A percentile compares a stretch with the other conserved stretches of the same genome.
These are phyloP conservation scores for Corythoichthys intestinalis DNA, from an alignment of 2,113 vertebrate species.

Conservation along the genomic window DNA sequence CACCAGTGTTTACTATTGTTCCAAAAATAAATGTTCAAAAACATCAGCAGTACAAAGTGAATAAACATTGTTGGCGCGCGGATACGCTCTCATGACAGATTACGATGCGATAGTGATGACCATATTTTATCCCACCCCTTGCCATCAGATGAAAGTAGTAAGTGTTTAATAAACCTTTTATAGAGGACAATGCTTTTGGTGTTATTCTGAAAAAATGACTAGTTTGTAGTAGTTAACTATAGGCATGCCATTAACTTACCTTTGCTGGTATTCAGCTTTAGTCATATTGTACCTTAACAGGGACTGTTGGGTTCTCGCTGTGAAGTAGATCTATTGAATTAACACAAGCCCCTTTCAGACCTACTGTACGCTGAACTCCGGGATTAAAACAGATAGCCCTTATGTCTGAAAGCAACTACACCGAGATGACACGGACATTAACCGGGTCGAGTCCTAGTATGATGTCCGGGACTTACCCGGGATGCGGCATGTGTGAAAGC, in stretches of 20 bases:
- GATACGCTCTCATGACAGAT: too few relatives aligned
- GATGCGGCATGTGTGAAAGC: too few relatives aligned
- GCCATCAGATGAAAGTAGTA: too few relatives aligned
- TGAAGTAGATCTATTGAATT: background rate
- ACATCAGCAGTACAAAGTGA: background rate
- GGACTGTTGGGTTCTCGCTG: background rate
- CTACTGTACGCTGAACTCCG: too few relatives aligned
- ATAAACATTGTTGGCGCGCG: background rate
- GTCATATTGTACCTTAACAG: constrained; percentile 12
- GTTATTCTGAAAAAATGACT: constrained; percentile 2
- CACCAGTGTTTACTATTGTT: background rate
- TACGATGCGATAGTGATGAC: too few relatives aligned
- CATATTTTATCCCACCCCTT: too few relatives aligned
- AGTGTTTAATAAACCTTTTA: too few relatives aligned
- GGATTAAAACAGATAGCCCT: too few relatives aligned
- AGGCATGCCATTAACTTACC: constrained; percentile 6
- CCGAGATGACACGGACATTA: too few relatives aligned
- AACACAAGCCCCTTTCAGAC: background rate
- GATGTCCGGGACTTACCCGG: too few relatives aligned
- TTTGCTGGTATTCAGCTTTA: constrained; percentile 1
- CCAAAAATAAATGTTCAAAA: background rate
- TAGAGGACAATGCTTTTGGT: background rate
- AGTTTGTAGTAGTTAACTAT: constrained; percentile 10
- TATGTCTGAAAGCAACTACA: too few relatives aligned
- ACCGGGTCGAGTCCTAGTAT: too few relatives aligned